Evolutionary conservation across 2,888 invertebrate genomes (phyloP).

Genomic region (Uloborus plumipes): DNA sequence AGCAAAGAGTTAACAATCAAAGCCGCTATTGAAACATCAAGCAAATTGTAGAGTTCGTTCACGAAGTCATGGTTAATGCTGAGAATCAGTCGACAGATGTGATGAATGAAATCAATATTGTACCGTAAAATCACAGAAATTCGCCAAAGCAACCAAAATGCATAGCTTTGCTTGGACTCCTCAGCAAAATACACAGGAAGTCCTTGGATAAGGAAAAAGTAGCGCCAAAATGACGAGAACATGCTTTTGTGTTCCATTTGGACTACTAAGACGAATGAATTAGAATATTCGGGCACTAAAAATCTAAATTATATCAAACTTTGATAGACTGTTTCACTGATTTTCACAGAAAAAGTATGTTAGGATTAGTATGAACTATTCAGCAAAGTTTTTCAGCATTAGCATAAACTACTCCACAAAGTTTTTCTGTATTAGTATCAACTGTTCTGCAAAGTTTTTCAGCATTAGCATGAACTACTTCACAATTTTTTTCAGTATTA

Average conservation of each 20-base stretch:
- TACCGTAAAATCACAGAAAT: slow-evolving; percentile 21
- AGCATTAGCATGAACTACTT: too few relatives aligned
- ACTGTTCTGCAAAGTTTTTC: too few relatives aligned
- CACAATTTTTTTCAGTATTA: too few relatives aligned
- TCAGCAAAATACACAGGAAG: slow-evolving; percentile 30
- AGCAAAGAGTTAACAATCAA: slow-evolving; percentile 37
- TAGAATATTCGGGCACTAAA: too few relatives aligned
- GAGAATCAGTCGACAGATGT: slow-evolving; percentile 5
- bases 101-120: slow-evolving; percentile 13
- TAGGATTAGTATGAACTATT: too few relatives aligned
- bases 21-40: slow-evolving; percentile 36
- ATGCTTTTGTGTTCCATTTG: slow-evolving; percentile 3
- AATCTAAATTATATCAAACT: too few relatives aligned
- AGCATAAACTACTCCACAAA: too few relatives aligned
- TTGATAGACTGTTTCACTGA: too few relatives aligned
- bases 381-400: too few relatives aligned
- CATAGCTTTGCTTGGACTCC: neutral
- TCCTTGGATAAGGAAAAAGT: slow-evolving; percentile 36
- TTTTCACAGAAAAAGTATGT: too few relatives aligned
- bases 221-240: slow-evolving; percentile 11
- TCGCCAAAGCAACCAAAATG: slow-evolving; percentile 40
- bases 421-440: too few relatives aligned
- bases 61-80: neutral
- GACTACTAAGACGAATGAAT: too few relatives aligned
- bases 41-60: slow-evolving; percentile 12